Base-by-base conservation (phyloP, 2,113 vertebrate species). In the Mobula hypostoma region DNA sequence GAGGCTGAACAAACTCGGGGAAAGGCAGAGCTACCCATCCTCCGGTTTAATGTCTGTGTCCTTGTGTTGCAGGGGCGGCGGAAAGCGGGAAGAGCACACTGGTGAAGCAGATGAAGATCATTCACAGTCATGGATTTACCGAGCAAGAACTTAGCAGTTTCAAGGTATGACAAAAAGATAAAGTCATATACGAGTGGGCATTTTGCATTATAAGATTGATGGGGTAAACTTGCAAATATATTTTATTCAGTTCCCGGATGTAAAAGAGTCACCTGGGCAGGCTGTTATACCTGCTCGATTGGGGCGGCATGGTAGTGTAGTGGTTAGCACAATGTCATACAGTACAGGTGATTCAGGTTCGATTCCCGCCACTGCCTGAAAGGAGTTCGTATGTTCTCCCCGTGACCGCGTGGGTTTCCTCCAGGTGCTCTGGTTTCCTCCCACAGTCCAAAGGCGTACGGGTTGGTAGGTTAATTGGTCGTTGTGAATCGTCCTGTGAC, bases 71-170 rank as follows among this genome's bases (percentile, higher is more conserved):
- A 97, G 97, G 97, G 70, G 94, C 96, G 91, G 96, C 97, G 72
- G 97, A 97, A 94, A 97, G 97, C 12, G 97, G 97, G 63, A 97
- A 97, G 94, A 97, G 96, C 88, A 97, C 97, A 0, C 85, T 97
- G 48, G 95, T 97, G 74, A 97, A 96, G 94, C 97, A 97, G 95
- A 97, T 97, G 8, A 97, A 97, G 95, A 96, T 97, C 6, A 97
- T 97, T 94, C 95, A 97, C 94, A 97, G 96, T 92, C 94, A 95
- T 19, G 97, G 97, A 68, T 97, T 97, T 95, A 96, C 96, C 94
- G 96, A 95, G 94, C 95, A 96, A 76, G 97, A 97, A 76, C 96
- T 97, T 85, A 7, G 95, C 78, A 96, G 94, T 94, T 97, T 97
- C 83, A 97, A 97, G 97, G 97, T 97, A 93, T 15, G 19, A 9